phyloP scores from a whole-genome alignment of 2,113 vertebrate species.

The Campylomormyrus tamandua region DNA sequence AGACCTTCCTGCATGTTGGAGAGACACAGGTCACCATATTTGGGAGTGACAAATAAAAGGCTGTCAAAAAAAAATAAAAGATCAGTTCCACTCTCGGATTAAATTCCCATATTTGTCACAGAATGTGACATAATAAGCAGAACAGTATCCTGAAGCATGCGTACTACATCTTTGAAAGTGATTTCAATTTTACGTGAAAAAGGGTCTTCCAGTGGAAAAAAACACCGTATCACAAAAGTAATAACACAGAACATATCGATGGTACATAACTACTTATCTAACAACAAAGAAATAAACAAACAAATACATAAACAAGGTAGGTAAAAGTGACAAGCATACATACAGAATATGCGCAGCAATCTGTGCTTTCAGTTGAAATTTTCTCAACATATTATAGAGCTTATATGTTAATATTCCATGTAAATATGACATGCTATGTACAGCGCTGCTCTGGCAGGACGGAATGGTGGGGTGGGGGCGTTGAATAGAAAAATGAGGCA shows the following conservation, averaged over 20 bases:
- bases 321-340: conserved; percentile 41
- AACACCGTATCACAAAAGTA: conserved; percentile 44
- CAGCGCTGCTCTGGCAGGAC: not conserved
- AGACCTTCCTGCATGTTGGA: not conserved
- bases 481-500: not conserved
- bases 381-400: conserved; percentile 1
- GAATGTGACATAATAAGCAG: not conserved
- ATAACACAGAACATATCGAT: conserved; percentile 25
- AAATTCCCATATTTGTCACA: not conserved
- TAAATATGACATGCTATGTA: conserved; percentile 21
- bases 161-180: not conserved
- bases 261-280: conserved; percentile 30
- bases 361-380: not conserved
- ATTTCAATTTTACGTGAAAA: not conserved
- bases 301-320: conserved; percentile 20
- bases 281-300: conserved; percentile 36
- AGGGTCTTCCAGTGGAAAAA: conserved; percentile 27
- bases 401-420: not conserved
- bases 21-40: not conserved
- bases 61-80: too few relatives aligned
- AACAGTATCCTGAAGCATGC: not conserved
- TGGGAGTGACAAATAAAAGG: not conserved
- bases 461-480: not conserved
- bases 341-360: conserved; percentile 8
- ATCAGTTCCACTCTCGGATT: not conserved